These are phyloP conservation scores for Oreochromis niloticus DNA, from an alignment of 2,113 vertebrate genomes.

Conservation along the genomic window DNA sequence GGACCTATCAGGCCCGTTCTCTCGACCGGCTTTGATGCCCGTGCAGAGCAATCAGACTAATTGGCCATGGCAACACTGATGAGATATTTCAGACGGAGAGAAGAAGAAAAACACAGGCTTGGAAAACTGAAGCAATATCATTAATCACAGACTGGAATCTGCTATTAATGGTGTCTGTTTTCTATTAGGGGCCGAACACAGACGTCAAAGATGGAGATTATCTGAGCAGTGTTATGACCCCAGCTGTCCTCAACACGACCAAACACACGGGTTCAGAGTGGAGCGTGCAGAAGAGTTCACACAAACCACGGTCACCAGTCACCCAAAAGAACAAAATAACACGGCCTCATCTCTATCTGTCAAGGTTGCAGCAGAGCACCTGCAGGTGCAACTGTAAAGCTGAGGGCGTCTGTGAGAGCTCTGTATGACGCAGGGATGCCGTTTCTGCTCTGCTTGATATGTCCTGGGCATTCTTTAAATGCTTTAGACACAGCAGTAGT, in stretches of 20 bases:
- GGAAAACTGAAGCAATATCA: conserved; percentile 78
- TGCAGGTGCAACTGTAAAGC: conserved; percentile 11
- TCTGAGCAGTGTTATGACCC: conserved; percentile 40
- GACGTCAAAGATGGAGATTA: conserved; percentile 51
- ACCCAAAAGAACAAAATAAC: not conserved
- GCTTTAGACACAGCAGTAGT: conserved; percentile 44
- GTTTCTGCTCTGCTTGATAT: not conserved
- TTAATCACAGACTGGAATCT: conserved; percentile 75
- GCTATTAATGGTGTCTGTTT: conserved; percentile 74
- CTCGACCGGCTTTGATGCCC: conserved; percentile 68
- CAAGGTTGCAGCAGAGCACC: not conserved
- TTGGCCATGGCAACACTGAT: conserved; percentile 74
- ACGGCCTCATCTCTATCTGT: not conserved
- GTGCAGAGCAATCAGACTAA: conserved; percentile 74
- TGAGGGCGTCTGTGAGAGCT: not conserved
- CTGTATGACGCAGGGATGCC: not conserved
- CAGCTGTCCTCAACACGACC: conserved; percentile 48
- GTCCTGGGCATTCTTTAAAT: not conserved
- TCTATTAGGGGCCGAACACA: conserved; percentile 62
- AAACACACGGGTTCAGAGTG: conserved; percentile 39
- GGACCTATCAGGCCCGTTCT: conserved; percentile 50
- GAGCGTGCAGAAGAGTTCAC: not conserved
- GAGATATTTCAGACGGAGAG: conserved; percentile 64
- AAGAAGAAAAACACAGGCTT: conserved; percentile 65
- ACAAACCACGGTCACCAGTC: not conserved